Evolutionary conservation across 2,797 vertebrate species (phyloP), one percentile per base, ranked within the genome.

Genomic region (Clarias laeviceps): DNA sequence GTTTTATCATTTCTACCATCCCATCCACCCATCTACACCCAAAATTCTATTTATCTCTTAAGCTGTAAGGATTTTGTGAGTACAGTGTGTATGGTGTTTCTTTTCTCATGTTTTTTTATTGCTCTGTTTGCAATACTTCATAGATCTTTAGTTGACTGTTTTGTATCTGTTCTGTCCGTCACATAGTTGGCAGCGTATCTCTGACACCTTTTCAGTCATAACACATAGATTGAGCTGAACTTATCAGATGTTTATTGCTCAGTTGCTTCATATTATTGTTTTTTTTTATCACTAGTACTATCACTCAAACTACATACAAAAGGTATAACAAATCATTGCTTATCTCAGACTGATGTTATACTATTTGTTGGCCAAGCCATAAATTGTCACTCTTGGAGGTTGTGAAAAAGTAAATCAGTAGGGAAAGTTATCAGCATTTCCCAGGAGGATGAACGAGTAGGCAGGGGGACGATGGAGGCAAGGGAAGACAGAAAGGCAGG

Each of bases 261-360:
- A 59, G 50, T 76, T 69, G 62, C 61, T 76, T 66, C 59, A 65
- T 20, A 74, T 20, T 22, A 22, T 54, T 22, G 29, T 57, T 45
- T 40, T 54, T 7, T 80, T 57, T 82, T 72, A 37, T 85, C 27
- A n/a, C 77, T 74, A 32, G 73, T 61, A 3, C 18, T 57, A 85
- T 62, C 24, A 77, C 22, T 18, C 37, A 40, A 76, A 66, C 50
- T 34, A 18, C 40, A 37, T 32, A 37, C 24, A 3, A 24, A 62
- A 78, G 27, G 74, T 81, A 87, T 70, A 50, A 85, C 64, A 77
- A 77, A 80, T 76, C 50, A 54, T 37, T 78, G 61, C 62, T 82
- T 85, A 84, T 74, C 84, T 64, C 80, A 73, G 45, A 59, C 20
- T 78, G 77, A 70, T 34, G 66, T 79, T 45, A 81, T 79, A 85